phyloP scores from a whole-genome alignment of 2,797 vertebrate genomes.

The Clamator glandarius region DNA sequence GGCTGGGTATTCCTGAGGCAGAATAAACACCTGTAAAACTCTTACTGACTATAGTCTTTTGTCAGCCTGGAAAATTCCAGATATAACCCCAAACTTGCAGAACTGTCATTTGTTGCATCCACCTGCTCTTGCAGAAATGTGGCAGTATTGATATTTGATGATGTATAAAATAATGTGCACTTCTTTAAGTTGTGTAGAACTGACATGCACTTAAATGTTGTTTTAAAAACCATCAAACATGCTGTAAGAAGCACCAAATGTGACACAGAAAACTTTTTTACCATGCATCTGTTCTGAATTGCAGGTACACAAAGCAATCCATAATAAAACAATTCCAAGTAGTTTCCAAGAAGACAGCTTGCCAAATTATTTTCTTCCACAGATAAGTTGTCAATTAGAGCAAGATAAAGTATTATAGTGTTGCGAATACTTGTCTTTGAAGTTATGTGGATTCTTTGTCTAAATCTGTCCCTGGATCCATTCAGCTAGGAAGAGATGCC shows the following conservation, averaged over 20 bases:
- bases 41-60: neutral
- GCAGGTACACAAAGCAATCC: neutral
- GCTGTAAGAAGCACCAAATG: neutral
- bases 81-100: neutral
- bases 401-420: neutral
- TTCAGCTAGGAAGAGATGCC: neutral
- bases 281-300: neutral
- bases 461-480: neutral
- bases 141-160: neutral
- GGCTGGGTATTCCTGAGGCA: neutral
- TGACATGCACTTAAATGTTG: neutral
- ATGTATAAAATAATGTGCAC: neutral
- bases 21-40: neutral
- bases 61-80: neutral
- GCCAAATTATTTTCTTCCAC: neutral
- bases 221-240: neutral
- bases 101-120: neutral
- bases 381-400: neutral
- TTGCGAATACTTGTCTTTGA: neutral
- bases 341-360: neutral
- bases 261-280: neutral
- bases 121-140: neutral
- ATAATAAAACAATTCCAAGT: neutral
- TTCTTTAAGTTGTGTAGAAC: neutral
- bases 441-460: neutral